Base-by-base conservation (phyloP, 1,140 invertebrate genomes). In the Aradophagus sp. region DNA sequence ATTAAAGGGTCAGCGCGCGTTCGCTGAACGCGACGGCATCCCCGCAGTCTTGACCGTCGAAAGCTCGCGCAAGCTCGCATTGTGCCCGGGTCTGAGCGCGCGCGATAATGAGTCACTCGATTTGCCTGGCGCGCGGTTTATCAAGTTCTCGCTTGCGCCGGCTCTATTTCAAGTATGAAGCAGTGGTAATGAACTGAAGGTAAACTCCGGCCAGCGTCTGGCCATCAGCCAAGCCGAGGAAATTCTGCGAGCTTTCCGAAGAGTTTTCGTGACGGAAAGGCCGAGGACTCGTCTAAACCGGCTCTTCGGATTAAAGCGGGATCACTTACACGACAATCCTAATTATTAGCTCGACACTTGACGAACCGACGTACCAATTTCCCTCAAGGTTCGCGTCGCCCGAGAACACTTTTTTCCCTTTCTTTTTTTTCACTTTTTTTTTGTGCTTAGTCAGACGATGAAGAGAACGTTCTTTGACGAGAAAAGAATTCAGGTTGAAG, bases 171-270 rank as follows among this genome's bases (percentile, higher is more conserved):
- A 52, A 65, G 52, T 76, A 59, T 73, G 65, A 72, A 76, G 78
- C 77, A 75, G 76, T 80, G 76, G 75, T 80, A 81, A 81, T 81
- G 77, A 80, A 81, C 77, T 68, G 70, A 80, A 76, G 71, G 70
- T 78, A 77, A 70, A 70, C 75, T 68, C 62, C 74, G 75, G 68
- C 74, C 38, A 12, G n/a, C 29, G 5, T 65, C 65, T 80, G 79
- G 80, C 75, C 32, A 32, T 20, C 17, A 14, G 74, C 80, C 80
- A 81, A 81, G 45, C 42, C 67, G 61, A 68, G 62, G 29, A 65
- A 65, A 74, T 56, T 69, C 36, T 29, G 36, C 32, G 35, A 53
- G 52, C 69, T 68, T 63, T 66, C 50, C 48, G 47, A 68, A 59
- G 59, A 48, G 42, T 68, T 45, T 39, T 73, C 59, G 50, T 17